Conservation (phyloP, 2,797 vertebrate genomes). For the Oreonectes daqikongensis region DNA sequence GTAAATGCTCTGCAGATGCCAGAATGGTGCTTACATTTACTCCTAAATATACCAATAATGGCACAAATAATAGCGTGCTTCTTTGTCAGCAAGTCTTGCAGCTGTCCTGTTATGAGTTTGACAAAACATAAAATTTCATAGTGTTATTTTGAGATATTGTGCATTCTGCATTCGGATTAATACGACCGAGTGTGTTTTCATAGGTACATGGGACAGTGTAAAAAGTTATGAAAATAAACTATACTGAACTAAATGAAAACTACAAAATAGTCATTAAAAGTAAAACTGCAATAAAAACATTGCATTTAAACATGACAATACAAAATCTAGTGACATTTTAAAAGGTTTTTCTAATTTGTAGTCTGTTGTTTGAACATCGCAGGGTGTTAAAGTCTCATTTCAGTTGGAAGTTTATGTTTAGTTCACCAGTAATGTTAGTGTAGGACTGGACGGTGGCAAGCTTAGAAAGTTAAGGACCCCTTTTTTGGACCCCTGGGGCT, state of each 20-base stretch:
- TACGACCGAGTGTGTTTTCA: not conserved
- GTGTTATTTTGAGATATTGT: not conserved
- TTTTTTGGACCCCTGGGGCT: not conserved
- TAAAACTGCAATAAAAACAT: too few species aligned
- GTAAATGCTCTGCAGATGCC: not conserved
- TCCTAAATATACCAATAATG: not conserved
- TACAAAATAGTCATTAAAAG: too few species aligned
- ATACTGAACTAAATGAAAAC: too few species aligned
- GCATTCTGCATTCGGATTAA: too few species aligned
- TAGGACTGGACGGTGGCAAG: not conserved
- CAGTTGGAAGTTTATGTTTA: not conserved
- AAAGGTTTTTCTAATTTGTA: too few species aligned
- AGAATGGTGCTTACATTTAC: not conserved
- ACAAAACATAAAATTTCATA: not conserved
- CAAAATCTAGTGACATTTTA: too few species aligned
- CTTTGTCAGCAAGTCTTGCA: not conserved
- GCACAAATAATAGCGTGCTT: not conserved
- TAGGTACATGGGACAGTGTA: too few species aligned
- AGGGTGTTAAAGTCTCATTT: not conserved
- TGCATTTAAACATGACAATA: too few species aligned
- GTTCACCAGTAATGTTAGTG: not conserved
- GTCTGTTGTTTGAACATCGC: too few species aligned
- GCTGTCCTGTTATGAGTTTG: not conserved
- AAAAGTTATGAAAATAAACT: too few species aligned
- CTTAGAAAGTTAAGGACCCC: not conserved